Base-by-base conservation (phyloP, 2,113 vertebrate genomes). In the Elephantulus edwardii region DNA sequence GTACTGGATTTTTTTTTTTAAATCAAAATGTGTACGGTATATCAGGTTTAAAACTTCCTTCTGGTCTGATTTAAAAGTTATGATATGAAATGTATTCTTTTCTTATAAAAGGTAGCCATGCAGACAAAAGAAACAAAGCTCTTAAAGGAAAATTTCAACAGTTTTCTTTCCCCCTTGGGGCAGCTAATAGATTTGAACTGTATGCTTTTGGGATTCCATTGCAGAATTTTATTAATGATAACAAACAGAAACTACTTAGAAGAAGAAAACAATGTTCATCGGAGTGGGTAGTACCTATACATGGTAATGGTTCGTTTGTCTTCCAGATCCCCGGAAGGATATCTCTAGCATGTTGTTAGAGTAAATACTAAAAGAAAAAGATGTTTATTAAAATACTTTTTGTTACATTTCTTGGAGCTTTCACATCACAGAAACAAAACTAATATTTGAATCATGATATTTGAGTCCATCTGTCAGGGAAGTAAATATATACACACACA, bases 21-120 rank as follows among this genome's bases (percentile, higher is more conserved):
- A n/a, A 90, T 60, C 28, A 79, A 52, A 78, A 83, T 64, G 20
- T 38, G 3, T 62, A 62, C 58, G 8, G 26, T 68, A 28, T 58
- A 20, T 68, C n/a, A 85, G 26, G 16, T 85, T 84, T 83, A 75
- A 60, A 17, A 74, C 75, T 85, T 78, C 3, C 46, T 92, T 77
- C 74, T 74, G 3, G 10, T 70, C 90, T 28, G 12, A 74, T 88
- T 93, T 76, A 58, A 72, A 92, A 92, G 14, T 35, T 68, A 46
- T 58, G 88, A 86, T 86, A 86, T 44, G 66, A 84, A 77, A 66
- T 11, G 76, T 58, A 46, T 60, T 86, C 44, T 78, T 85, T 88
- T 78, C 50, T 82, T 93, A 68, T 82, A 75, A 90, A 90, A 81
- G 50, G 26, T 58, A 80, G 64, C 14, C 91, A 81, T 88, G 40